A percentile compares a stretch with the other conserved stretches of the same genome.
These are phyloP conservation scores for Centrocercus urophasianus DNA, from an alignment of 2,113 vertebrate genomes.

Conservation along the genomic window DNA sequence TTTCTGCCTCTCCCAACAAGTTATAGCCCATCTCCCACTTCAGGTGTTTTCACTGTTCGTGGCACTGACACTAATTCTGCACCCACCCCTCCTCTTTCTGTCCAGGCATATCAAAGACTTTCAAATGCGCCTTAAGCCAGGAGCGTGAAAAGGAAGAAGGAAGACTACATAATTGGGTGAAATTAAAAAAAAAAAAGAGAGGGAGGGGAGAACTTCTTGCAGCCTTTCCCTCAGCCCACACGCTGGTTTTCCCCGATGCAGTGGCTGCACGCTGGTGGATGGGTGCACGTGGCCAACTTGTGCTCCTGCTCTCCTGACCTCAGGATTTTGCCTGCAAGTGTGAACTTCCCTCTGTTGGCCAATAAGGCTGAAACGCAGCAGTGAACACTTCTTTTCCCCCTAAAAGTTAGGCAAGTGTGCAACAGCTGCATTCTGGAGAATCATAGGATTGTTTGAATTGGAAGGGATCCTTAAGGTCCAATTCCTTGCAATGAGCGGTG, in stretches of 20 bases:
- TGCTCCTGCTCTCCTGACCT: background rate
- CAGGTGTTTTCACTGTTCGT: background rate
- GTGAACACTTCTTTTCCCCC: background rate
- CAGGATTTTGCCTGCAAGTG: background rate
- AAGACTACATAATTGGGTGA: background rate
- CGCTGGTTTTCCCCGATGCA: background rate
- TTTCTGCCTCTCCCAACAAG: slow-evolving; percentile 25
- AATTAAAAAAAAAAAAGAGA: background rate
- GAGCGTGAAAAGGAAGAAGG: background rate
- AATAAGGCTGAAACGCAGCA: background rate
- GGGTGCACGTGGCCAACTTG: background rate
- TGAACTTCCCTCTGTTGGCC: background rate
- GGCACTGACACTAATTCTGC: background rate
- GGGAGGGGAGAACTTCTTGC: background rate
- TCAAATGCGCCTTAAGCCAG: background rate
- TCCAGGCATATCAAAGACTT: background rate
- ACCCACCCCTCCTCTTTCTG: background rate
- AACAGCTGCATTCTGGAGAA: background rate
- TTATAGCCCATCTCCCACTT: background rate
- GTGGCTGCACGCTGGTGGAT: background rate
- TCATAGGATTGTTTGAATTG: too few species aligned
- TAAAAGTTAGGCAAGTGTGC: fast-evolving
- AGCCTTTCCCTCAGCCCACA: background rate
- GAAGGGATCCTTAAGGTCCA: too few species aligned
- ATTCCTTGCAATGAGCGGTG: too few species aligned